Conservation (phyloP, 2,113 vertebrate genomes). For the Cromileptes altivelis region DNA sequence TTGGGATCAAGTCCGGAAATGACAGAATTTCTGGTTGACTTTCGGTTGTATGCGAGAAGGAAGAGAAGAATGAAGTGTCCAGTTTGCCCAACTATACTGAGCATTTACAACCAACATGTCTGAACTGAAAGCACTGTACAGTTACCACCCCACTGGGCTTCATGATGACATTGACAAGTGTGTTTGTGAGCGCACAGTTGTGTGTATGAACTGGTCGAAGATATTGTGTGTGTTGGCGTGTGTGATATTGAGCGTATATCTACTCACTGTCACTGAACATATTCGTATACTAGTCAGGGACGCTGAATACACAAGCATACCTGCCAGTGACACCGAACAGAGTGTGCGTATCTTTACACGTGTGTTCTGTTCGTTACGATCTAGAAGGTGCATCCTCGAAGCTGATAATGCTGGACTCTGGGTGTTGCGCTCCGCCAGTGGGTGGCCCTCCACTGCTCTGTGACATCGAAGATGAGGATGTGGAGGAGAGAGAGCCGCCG, state of each 20-base stretch:
- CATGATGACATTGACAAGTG: constrained; percentile 37
- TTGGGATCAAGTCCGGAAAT: constrained; percentile 31
- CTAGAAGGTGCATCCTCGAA: constrained; percentile 91
- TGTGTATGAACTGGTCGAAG: constrained; percentile 49
- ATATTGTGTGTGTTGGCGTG: constrained; percentile 32
- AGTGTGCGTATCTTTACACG: constrained; percentile 40
- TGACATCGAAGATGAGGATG: constrained; percentile 48
- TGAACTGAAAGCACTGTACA: constrained; percentile 62
- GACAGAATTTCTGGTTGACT: constrained; percentile 43
- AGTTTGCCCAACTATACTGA: constrained; percentile 34
- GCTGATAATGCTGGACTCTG: constrained; percentile 93
- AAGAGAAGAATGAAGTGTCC: constrained; percentile 44
- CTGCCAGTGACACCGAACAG: constrained; percentile 44
- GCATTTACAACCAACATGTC: constrained; percentile 54
- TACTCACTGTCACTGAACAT: constrained; percentile 48
- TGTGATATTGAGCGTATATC: constrained; percentile 40
- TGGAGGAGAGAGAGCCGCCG: constrained; percentile 70
- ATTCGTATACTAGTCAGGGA: constrained; percentile 57
- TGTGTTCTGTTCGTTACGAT: constrained; percentile 83
- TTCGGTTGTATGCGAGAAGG: constrained; percentile 14
- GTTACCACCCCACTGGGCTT: constrained; percentile 27
- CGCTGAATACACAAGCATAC: constrained; percentile 53
- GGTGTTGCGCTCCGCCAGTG: constrained; percentile 69
- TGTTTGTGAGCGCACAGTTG: constrained; percentile 23
- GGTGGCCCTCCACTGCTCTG: constrained; percentile 69